Evolutionary conservation across 2,797 vertebrate species (phyloP).

Genomic region (Poeciliopsis presidionis): DNA sequence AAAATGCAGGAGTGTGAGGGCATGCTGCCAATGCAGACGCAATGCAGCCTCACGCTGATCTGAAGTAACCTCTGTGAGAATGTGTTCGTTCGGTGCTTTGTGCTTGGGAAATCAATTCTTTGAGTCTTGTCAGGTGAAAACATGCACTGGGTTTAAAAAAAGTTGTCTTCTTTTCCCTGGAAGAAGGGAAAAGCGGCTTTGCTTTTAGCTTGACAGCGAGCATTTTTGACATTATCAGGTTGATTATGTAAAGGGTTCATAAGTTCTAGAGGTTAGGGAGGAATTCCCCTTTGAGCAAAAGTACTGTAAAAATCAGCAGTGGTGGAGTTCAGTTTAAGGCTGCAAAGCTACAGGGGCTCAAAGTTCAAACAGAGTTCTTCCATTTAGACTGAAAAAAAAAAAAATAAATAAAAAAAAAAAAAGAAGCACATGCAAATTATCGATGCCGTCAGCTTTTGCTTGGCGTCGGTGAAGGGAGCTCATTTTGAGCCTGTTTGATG

Average conservation of each 20-base stretch:
- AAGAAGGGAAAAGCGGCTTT: background rate
- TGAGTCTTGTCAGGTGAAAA: constrained; percentile 14
- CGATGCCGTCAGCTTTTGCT: background rate
- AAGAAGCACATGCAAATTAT: background rate
- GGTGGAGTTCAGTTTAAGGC: constrained; percentile 27
- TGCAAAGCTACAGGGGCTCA: constrained; percentile 29
- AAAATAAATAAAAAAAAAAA: background rate
- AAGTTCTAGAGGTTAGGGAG: constrained; percentile 45
- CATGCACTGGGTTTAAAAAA: constrained; percentile 1
- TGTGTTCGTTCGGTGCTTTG: no score
- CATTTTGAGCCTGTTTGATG: background rate
- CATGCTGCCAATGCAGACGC: background rate
- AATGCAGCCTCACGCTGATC: background rate
- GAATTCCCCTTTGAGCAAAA: constrained; percentile 36
- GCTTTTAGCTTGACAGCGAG: constrained; percentile 28
- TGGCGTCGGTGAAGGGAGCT: constrained; percentile 3
- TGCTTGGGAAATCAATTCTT: background rate
- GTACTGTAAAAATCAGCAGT: constrained; percentile 25
- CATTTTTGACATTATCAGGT: constrained; percentile 37
- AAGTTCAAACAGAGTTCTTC: constrained; percentile 53
- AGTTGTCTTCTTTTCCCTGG: constrained; percentile 6
- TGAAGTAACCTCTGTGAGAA: constrained; percentile 33
- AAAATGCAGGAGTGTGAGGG: background rate
- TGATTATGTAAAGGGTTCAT: constrained; percentile 52
- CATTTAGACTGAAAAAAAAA: constrained; percentile 11